phyloP scores from a whole-genome alignment of 2,113 vertebrate species.

The Otolemur garnettii region DNA sequence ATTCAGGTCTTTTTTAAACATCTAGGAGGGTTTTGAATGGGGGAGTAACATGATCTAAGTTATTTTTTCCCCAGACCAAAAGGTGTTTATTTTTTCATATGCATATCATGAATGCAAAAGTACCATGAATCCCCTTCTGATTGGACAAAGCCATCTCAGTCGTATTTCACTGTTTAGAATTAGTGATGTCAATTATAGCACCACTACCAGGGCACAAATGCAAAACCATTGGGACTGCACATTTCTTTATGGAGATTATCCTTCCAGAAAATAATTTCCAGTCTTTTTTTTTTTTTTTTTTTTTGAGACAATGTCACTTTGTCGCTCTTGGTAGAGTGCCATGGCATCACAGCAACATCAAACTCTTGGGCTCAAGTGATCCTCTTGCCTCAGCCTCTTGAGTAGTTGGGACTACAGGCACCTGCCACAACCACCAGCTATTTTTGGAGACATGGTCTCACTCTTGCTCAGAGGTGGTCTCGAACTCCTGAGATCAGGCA shows the following conservation, averaged over 20 bases:
- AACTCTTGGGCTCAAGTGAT: no score
- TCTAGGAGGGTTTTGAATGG: neutral
- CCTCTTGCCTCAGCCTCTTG: no score
- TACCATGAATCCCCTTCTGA: neutral
- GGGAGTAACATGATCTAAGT: neutral
- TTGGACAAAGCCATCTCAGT: neutral
- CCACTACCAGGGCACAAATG: neutral
- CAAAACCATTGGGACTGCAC: neutral
- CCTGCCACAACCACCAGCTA: no score
- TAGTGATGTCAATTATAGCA: neutral
- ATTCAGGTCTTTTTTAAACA: neutral
- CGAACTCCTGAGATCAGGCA: no score
- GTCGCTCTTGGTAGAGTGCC: no score
- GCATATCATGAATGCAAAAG: neutral
- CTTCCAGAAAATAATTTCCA: neutral
- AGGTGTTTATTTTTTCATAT: slow-evolving; percentile 56
- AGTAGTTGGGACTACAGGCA: no score
- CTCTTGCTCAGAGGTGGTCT: no score
- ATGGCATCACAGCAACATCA: no score
- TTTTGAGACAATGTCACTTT: no score
- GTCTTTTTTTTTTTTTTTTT: no score
- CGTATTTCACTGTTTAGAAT: slow-evolving; percentile 25
- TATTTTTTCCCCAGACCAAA: neutral
- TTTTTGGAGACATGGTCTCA: no score
- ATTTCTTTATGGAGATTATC: neutral